Conservation (phyloP, 2,888 invertebrate genomes). For the Epiblema foenella region DNA sequence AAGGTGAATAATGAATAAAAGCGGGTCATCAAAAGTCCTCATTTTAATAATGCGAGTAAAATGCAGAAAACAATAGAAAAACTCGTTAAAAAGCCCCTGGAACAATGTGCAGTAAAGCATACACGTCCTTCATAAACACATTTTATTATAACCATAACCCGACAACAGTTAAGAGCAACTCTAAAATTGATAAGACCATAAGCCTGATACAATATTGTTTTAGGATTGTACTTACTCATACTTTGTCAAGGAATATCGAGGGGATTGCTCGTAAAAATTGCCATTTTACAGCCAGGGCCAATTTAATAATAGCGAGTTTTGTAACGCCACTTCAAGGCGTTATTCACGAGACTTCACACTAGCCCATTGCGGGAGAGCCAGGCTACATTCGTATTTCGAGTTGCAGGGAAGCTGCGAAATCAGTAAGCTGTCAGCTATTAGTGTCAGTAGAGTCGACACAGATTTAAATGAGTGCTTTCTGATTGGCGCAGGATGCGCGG, state of each 20-base stretch:
- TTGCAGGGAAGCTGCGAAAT: no score
- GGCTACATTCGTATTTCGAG: no score
- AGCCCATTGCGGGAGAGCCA: not conserved
- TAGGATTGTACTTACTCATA: slow-evolving; percentile 43
- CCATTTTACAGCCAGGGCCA: slow-evolving; percentile 37
- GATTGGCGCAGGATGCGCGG: no score
- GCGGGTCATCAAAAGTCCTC: not conserved
- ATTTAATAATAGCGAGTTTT: slow-evolving; percentile 43
- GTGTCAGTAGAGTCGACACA: no score
- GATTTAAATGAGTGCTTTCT: no score
- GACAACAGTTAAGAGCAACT: slow-evolving; percentile 36
- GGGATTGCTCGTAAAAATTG: slow-evolving; percentile 42
- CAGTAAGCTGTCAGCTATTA: no score
- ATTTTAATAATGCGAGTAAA: not conserved
- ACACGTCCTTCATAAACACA: slow-evolving; percentile 37
- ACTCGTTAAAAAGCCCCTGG: slow-evolving; percentile 17
- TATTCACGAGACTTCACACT: not conserved
- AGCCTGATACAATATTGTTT: slow-evolving; percentile 44
- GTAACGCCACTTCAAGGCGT: slow-evolving; percentile 18
- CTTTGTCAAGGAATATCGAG: slow-evolving; percentile 42
- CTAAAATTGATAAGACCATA: slow-evolving; percentile 44
- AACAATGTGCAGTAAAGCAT: slow-evolving; percentile 31
- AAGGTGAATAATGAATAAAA: not conserved
- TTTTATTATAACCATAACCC: slow-evolving; percentile 41
- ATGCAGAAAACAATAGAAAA: not conserved